A percentile compares a stretch with the other conserved stretches of the same genome.
Conservation (phyloP, 2,113 vertebrate species). For the Salvelinus sp. region DNA sequence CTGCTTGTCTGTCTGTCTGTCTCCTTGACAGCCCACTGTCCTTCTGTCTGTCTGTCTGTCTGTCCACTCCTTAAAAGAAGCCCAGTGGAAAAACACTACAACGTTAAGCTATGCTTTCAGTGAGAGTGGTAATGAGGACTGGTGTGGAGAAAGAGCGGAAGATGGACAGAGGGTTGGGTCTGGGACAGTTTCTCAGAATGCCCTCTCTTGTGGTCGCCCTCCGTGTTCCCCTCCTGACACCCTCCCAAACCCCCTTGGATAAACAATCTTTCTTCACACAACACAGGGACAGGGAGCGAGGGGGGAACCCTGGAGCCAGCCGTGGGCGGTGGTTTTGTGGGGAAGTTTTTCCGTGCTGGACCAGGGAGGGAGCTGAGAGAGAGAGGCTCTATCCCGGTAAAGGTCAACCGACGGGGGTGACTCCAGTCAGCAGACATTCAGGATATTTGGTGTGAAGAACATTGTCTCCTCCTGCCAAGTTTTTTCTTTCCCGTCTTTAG, state of each 20-base stretch:
- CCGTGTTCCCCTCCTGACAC: constrained; percentile 50
- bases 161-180: constrained; percentile 17
- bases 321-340: not conserved
- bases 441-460: constrained; percentile 59
- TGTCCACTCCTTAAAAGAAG: constrained; percentile 43
- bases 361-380: constrained; percentile 22
- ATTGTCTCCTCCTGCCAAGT: constrained; percentile 57
- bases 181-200: not conserved
- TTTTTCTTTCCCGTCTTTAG: constrained; percentile 15
- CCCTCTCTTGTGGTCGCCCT: constrained; percentile 35
- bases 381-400: constrained; percentile 40
- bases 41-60: too few species aligned
- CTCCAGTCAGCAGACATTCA: constrained; percentile 49
- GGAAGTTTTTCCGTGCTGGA: constrained; percentile 33
- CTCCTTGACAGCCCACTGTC: constrained; percentile 9
- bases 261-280: not conserved
- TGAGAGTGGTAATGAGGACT: constrained; percentile 6
- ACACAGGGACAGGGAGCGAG: constrained; percentile 9
- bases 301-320: constrained; percentile 21
- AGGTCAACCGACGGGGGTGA: constrained; percentile 49
- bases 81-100: constrained; percentile 43
- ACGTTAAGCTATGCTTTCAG: not conserved
- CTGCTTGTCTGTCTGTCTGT: constrained; percentile 41
- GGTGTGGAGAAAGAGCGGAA: constrained; percentile 23
- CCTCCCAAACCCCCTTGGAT: not conserved